phyloP scores from a whole-genome alignment of 2,888 invertebrate genomes.

The Pantelozetes paolii region DNA sequence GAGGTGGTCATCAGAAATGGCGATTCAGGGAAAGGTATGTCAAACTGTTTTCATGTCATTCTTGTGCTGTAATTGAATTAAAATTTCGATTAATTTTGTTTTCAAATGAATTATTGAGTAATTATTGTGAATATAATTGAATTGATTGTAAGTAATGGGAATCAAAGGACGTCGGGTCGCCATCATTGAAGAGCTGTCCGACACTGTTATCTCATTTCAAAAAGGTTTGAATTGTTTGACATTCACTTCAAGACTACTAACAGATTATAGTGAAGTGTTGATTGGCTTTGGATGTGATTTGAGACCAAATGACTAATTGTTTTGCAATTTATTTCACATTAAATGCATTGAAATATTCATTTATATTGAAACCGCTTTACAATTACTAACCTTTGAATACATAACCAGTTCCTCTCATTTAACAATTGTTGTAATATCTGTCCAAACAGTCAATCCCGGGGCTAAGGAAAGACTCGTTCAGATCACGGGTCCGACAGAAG shows the following conservation, averaged over 20 bases:
- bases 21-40: slow-evolving; percentile 87
- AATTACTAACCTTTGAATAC: neutral
- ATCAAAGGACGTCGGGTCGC: slow-evolving; percentile 96
- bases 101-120: too few relatives aligned
- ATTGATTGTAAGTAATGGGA: slow-evolving; percentile 79
- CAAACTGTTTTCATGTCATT: neutral
- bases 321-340: neutral
- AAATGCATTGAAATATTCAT: too few relatives aligned
- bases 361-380: neutral
- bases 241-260: too few relatives aligned
- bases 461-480: slow-evolving; percentile 91
- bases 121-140: slow-evolving; percentile 11
- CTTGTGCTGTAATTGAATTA: too few relatives aligned
- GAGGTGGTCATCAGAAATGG: slow-evolving; percentile 91
- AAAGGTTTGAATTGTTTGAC: slow-evolving; percentile 84
- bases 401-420: neutral
- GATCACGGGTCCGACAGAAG: slow-evolving; percentile 88
- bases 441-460: slow-evolving; percentile 78
- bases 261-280: slow-evolving; percentile 51
- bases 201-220: slow-evolving; percentile 98
- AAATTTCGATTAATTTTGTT: too few relatives aligned
- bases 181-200: slow-evolving; percentile 97
- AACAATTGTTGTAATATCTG: slow-evolving; percentile 27
- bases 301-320: too few relatives aligned
- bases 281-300: neutral